Percentiles rank a stretch among this genome's conserved stretches.
Conservation (phyloP, 2,113 vertebrate species). For the Abramis brama region DNA sequence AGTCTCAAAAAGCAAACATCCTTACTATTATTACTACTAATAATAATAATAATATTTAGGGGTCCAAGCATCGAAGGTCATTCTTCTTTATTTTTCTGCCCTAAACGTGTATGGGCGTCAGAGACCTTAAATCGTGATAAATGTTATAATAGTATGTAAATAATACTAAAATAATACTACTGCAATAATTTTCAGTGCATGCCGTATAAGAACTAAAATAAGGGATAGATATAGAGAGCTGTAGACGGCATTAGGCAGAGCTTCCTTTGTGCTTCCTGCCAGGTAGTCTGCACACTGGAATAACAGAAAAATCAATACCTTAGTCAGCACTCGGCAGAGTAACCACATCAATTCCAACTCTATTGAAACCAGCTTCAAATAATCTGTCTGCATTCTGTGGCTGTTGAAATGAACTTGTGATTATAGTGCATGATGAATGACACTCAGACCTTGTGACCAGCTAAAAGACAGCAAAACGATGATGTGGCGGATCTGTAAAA, state of each 20-base stretch:
- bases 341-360: conserved; percentile 29
- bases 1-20: background rate
- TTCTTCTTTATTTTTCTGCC: too few relatives aligned
- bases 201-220: background rate
- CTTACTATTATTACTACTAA: background rate
- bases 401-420: conserved; percentile 20
- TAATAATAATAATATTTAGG: background rate
- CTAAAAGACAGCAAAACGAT: conserved; percentile 16
- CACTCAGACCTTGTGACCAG: conserved; percentile 20
- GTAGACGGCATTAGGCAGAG: background rate
- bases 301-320: conserved; percentile 27
- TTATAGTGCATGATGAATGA: conserved; percentile 10
- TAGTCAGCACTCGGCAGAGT: conserved; percentile 2
- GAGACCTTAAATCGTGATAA: too few relatives aligned
- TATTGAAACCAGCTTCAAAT: conserved; percentile 10
- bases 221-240: background rate
- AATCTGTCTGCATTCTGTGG: background rate
- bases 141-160: background rate
- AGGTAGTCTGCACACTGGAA: background rate
- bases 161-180: background rate
- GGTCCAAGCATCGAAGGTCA: too few relatives aligned
- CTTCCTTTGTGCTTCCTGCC: background rate
- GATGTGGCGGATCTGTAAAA: conserved; percentile 33
- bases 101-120: too few relatives aligned
- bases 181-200: background rate